A percentile compares a stretch with the other conserved stretches of the same genome.
Conservation (phyloP, 1,140 invertebrate genomes). For the Ceratitis capitata region DNA sequence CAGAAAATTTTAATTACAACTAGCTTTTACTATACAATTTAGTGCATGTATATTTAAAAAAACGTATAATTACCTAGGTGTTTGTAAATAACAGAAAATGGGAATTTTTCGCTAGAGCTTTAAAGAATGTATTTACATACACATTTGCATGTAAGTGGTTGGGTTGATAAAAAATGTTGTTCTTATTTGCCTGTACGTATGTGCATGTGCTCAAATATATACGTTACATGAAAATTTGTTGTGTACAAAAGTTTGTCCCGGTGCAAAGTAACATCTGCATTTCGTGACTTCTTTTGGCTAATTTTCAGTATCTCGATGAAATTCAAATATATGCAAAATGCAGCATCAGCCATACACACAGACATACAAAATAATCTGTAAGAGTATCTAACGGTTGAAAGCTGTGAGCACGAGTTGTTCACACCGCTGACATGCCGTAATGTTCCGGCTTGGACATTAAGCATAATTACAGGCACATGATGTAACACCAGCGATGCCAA, state of each 20-base stretch:
- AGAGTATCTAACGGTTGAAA: not conserved
- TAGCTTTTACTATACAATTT: too few relatives aligned
- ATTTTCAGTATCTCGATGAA: not conserved
- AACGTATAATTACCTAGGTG: not conserved
- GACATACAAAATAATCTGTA: not conserved
- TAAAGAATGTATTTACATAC: not conserved
- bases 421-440: constrained; percentile 10
- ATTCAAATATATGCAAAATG: constrained; percentile 14
- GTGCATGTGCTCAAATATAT: not conserved
- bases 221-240: not conserved
- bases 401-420: not conserved
- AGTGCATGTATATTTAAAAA: not conserved
- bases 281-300: constrained; percentile 23
- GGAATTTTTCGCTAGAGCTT: constrained; percentile 8
- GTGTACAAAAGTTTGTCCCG: not conserved
- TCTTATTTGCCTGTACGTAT: too few relatives aligned
- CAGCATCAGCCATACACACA: not conserved
- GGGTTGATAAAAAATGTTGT: too few relatives aligned
- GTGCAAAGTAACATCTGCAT: not conserved
- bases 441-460: constrained; percentile 17
- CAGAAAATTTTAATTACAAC: not conserved
- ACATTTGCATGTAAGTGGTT: too few relatives aligned
- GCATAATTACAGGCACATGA: constrained; percentile 30
- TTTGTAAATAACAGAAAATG: not conserved
- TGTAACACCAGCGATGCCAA: not conserved